These are phyloP conservation scores for Tachina fera DNA, from an alignment of 2,888 invertebrate genomes.

Conservation along the genomic window DNA sequence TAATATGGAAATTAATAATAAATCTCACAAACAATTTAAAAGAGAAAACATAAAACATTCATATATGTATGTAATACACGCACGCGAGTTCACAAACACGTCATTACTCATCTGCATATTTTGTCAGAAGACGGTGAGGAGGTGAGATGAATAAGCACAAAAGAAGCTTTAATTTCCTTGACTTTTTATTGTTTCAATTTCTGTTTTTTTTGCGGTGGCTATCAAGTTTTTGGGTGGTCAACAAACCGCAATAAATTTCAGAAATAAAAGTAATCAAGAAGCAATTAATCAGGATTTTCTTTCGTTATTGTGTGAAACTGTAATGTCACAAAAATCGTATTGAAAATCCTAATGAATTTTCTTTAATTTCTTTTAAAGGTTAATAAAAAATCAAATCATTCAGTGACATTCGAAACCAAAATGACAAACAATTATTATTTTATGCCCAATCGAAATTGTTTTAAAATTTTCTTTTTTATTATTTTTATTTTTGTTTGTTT, in stretches of 20 bases:
- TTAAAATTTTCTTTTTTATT: not conserved
- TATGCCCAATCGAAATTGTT: slow-evolving; percentile 1
- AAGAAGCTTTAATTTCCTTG: slow-evolving; percentile 58
- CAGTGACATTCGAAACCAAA: not conserved
- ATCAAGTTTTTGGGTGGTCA: slow-evolving; percentile 26
- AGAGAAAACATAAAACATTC: slow-evolving; percentile 7
- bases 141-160: slow-evolving; percentile 19
- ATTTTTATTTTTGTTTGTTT: not conserved
- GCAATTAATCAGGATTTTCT: slow-evolving; percentile 36
- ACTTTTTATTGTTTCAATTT: slow-evolving; percentile 42
- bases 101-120: slow-evolving; percentile 49
- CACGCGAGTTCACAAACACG: slow-evolving; percentile 18
- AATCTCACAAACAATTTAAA: slow-evolving; percentile 19
- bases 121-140: slow-evolving; percentile 25
- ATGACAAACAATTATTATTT: slow-evolving; percentile 47
- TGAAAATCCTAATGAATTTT: not conserved
- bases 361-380: not conserved
- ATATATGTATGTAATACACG: slow-evolving; percentile 1
- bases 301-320: not conserved
- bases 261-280: slow-evolving; percentile 26
- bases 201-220: not conserved
- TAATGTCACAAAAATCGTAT: not conserved
- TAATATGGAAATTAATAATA: slow-evolving; percentile 66
- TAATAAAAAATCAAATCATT: too few species aligned
- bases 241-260: slow-evolving; percentile 15